Conservation (phyloP, 2,113 vertebrate genomes). For the Gallinago jamesoni region DNA sequence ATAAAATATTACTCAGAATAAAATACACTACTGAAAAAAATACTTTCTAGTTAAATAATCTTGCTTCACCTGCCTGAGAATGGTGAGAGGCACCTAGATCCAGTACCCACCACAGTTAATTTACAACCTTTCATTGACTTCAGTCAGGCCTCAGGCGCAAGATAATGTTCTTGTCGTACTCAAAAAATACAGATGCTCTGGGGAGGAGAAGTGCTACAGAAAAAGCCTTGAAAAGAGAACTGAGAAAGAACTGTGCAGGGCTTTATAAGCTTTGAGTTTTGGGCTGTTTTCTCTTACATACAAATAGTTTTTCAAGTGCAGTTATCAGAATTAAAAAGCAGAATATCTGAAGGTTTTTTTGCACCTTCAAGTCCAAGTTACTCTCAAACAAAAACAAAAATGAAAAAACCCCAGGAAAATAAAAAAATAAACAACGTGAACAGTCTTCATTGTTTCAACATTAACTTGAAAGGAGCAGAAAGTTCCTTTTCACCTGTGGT, state of each 20-base stretch:
- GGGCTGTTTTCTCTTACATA: not conserved
- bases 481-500: not conserved
- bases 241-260: not conserved
- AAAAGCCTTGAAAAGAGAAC: not conserved
- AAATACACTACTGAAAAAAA: not conserved
- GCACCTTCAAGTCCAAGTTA: not conserved
- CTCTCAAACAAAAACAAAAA: not conserved
- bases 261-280: not conserved
- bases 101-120: not conserved
- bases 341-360: not conserved
- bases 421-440: not conserved
- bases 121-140: conserved; percentile 4
- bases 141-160: not conserved
- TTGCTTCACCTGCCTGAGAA: not conserved
- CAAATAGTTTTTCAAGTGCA: not conserved
- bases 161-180: not conserved
- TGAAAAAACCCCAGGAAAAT: not conserved
- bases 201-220: not conserved
- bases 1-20: not conserved
- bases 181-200: not conserved
- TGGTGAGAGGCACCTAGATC: not conserved
- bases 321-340: not conserved
- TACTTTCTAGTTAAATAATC: not conserved
- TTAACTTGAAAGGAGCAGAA: not conserved
- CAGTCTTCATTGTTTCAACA: not conserved